phyloP scores from a whole-genome alignment of 2,113 vertebrate species.

The Lota lota region DNA sequence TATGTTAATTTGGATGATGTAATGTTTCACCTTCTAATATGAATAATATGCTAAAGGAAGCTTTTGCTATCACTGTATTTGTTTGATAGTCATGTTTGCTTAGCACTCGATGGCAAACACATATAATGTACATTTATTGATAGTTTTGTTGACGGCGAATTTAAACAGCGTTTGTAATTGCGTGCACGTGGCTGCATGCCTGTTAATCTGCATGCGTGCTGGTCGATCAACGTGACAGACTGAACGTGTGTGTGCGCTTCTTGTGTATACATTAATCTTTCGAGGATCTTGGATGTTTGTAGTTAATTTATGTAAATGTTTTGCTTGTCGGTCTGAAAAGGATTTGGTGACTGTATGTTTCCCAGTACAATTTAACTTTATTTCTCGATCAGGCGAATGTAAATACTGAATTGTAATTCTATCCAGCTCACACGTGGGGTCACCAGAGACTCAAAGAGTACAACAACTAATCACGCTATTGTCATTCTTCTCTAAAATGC shows the following conservation, averaged over 20 bases:
- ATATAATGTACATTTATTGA: background rate
- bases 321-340: conserved; percentile 44
- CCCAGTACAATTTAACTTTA: conserved; percentile 26
- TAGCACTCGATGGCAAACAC: background rate
- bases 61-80: conserved; percentile 55
- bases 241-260: background rate
- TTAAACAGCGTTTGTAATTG: conserved; percentile 26
- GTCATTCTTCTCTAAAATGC: conserved; percentile 90
- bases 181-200: conserved; percentile 6
- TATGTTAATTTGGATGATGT: conserved; percentile 67
- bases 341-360: conserved; percentile 55
- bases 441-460: conserved; percentile 46
- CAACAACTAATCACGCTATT: conserved; percentile 50
- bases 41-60: conserved; percentile 32
- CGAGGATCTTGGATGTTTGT: conserved; percentile 27
- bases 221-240: background rate
- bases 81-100: conserved; percentile 54
- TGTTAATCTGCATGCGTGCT: conserved; percentile 11
- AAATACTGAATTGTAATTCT: conserved; percentile 67
- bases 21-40: conserved; percentile 58
- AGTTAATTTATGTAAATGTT: conserved; percentile 36
- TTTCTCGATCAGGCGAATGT: conserved; percentile 42
- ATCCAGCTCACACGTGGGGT: conserved; percentile 60
- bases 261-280: conserved; percentile 18
- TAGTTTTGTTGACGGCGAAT: conserved; percentile 35